Evolutionary conservation across 2,888 invertebrate genomes (phyloP).

Genomic region (Furcula furcula): DNA sequence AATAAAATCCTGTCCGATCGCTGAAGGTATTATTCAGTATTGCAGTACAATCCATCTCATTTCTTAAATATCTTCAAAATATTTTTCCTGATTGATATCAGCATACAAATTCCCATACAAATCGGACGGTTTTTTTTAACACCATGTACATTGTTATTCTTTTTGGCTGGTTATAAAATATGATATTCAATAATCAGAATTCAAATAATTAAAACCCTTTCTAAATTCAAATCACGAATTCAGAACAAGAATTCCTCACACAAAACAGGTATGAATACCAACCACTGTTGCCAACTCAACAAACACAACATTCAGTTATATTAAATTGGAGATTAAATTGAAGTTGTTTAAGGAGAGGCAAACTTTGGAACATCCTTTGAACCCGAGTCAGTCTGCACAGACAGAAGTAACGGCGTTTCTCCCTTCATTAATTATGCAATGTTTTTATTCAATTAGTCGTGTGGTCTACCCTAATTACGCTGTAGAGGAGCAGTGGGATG

Average conservation of each 20-base stretch:
- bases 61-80: too few species aligned
- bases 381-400: conserved; percentile 21
- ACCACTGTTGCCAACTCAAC: background rate
- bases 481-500: conserved; percentile 46
- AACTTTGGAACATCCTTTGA: conserved; percentile 32
- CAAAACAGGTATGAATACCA: background rate
- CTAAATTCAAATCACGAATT: conserved; percentile 8
- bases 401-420: conserved; percentile 21
- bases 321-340: conserved; percentile 28
- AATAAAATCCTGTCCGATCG: too few species aligned
- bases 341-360: conserved; percentile 24
- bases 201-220: too few species aligned
- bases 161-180: too few species aligned
- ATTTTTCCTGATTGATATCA: too few species aligned
- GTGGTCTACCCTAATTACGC: conserved; percentile 67
- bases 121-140: too few species aligned
- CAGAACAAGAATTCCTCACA: background rate
- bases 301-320: conserved; percentile 17
- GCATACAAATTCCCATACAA: too few species aligned
- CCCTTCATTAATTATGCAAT: conserved; percentile 67
- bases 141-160: too few species aligned
- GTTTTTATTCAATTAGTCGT: conserved; percentile 76
- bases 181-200: too few species aligned
- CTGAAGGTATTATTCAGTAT: too few species aligned
- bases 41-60: too few species aligned